Evolutionary conservation across 2,888 invertebrate species (phyloP).

Genomic region (Aradus depressus): DNA sequence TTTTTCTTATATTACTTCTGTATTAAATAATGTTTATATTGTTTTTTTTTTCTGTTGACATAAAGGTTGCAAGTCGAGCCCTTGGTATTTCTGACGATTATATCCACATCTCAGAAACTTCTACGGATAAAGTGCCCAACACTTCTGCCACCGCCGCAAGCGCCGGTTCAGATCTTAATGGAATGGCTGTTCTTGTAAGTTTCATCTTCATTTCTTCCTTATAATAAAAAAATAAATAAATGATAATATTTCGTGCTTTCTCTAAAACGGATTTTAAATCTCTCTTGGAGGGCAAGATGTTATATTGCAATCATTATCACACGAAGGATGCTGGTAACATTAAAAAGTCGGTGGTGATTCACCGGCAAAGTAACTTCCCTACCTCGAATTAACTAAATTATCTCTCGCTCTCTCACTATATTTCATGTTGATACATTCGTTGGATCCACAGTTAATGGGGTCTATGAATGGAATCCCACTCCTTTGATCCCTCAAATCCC

Average conservation of each 20-base stretch:
- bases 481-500: too few relatives aligned
- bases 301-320: background rate
- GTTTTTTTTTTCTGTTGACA: too few relatives aligned
- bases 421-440: too few relatives aligned
- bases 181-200: conserved; percentile 69
- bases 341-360: background rate
- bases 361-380: too few relatives aligned
- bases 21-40: background rate
- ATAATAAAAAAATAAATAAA: background rate
- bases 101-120: conserved; percentile 71
- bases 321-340: background rate
- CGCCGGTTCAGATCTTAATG: conserved; percentile 78
- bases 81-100: conserved; percentile 57
- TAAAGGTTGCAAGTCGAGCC: conserved; percentile 59
- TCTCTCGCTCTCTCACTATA: too few relatives aligned
- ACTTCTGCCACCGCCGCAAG: conserved; percentile 84
- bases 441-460: too few relatives aligned
- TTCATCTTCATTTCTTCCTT: background rate
- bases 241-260: background rate
- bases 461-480: too few relatives aligned
- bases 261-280: background rate
- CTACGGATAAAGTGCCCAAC: conserved; percentile 86
- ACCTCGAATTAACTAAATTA: too few relatives aligned
- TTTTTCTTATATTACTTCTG: background rate
- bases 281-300: background rate